Evolutionary conservation across 2,113 vertebrate species (phyloP).

Genomic region (Saguinus imperator): DNA sequence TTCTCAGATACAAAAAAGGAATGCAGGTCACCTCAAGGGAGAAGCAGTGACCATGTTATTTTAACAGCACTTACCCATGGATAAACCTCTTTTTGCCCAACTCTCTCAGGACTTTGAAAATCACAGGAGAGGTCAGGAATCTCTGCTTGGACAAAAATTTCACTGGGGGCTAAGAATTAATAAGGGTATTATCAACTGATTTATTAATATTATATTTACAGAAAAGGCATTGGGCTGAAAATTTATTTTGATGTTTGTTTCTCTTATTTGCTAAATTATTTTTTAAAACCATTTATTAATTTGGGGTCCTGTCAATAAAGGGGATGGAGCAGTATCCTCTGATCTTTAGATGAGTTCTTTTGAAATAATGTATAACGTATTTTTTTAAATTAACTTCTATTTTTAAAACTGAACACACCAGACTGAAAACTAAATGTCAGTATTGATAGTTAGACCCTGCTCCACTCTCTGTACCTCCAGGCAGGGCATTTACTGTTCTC

Average conservation of each 20-base stretch:
- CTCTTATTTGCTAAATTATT: constrained; percentile 4
- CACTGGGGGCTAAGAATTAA: background rate
- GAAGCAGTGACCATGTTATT: background rate
- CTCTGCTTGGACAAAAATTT: background rate
- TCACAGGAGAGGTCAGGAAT: background rate
- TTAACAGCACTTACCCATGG: background rate
- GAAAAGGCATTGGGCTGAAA: background rate
- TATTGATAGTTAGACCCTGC: background rate
- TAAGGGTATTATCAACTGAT: background rate
- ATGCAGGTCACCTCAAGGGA: background rate
- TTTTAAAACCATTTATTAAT: background rate
- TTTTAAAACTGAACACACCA: background rate
- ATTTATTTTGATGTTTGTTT: background rate
- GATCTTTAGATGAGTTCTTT: background rate
- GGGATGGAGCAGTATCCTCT: fast-evolving
- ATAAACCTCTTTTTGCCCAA: background rate
- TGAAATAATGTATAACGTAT: background rate
- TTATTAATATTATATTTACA: background rate
- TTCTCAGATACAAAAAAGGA: background rate
- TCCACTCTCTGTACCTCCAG: background rate
- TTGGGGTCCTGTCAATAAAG: background rate
- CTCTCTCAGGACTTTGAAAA: background rate
- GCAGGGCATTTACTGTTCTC: background rate
- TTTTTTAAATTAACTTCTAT: background rate
- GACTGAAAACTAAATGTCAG: background rate